Evolutionary conservation across 2,113 vertebrate genomes (phyloP), one percentile per base, ranked within the genome.

Genomic region (Stegastes partitus): DNA sequence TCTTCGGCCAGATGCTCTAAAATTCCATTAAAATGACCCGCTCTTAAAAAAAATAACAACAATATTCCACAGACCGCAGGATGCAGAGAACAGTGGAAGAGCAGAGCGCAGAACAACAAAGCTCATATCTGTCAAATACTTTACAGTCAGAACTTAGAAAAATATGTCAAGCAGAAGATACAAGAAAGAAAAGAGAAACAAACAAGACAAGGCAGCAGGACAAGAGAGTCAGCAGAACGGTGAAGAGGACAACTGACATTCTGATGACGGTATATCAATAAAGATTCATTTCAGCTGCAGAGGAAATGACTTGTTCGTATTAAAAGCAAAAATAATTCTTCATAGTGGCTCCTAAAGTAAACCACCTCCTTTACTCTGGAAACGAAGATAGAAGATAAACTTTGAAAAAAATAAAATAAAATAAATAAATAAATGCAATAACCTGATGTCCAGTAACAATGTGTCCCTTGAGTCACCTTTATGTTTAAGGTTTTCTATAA

Each of bases 41-140:
- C 37, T 25, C n/a, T 54, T 44, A 19, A 59, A 69, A 47, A 22
- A 2, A 1, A 56, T 44, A 34, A 7, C 8, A 19, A 50, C 22
- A 19, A 28, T 15, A 16, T 55, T 37, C 45, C 50, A 62, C 8
- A 45, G 59, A 31, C 49, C 23, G 23, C 22, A 34, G 22, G 51
- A 68, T 28, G 23, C 23, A 55, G 31, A 26, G 7, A 45, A 15
- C 14, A 73, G 53, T 2, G n/a, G 16, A 18, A 31, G 58, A 51
- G 14, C n/a, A 49, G 22, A 50, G 11, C 14, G n/a, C 16, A 11
- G 23, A 68, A 47, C 39, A 68, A 45, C 28, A 69, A 42, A 74
- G 65, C 68, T 71, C 70, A 21, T 49, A 69, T 76, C 81, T 89
- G 90, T 88, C 87, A 86, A 78, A 74, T 49, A 44, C 1, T 63